phyloP scores from a whole-genome alignment of 2,888 invertebrate species.

The Himalopsyche japonica region DNA sequence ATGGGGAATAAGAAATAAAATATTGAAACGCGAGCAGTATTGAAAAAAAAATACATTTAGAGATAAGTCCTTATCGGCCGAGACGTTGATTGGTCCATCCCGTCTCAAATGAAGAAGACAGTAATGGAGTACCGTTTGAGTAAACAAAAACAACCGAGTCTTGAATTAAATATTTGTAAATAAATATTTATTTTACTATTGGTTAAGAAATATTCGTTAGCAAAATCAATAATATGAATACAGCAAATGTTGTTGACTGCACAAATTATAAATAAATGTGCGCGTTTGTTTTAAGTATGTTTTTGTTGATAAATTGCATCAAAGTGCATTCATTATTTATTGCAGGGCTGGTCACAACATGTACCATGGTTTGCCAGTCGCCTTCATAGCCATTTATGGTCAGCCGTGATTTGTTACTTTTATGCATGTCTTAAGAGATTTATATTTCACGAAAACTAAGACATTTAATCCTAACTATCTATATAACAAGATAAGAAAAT shows the following conservation, averaged over 20 bases:
- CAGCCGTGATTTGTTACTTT: no score
- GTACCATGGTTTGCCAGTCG: no score
- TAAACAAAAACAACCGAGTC: not conserved
- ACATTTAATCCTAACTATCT: no score
- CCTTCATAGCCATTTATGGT: no score
- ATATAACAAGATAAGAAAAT: no score
- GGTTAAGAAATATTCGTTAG: not conserved
- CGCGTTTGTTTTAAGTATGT: no score
- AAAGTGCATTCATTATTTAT: no score
- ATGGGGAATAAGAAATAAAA: not conserved
- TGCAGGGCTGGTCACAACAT: no score
- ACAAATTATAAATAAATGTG: no score
- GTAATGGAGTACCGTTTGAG: not conserved
- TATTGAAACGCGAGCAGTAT: not conserved
- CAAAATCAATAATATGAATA: not conserved
- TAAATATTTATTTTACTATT: not conserved
- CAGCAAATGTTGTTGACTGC: not conserved
- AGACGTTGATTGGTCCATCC: not conserved
- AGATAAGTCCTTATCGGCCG: not conserved
- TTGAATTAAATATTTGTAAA: not conserved
- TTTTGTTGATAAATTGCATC: no score
- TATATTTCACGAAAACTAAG: no score
- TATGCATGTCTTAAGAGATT: no score
- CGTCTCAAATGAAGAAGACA: not conserved
- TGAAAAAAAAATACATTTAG: not conserved